Conservation (phyloP, 2,888 invertebrate genomes). For the Lithophane leautieri region DNA sequence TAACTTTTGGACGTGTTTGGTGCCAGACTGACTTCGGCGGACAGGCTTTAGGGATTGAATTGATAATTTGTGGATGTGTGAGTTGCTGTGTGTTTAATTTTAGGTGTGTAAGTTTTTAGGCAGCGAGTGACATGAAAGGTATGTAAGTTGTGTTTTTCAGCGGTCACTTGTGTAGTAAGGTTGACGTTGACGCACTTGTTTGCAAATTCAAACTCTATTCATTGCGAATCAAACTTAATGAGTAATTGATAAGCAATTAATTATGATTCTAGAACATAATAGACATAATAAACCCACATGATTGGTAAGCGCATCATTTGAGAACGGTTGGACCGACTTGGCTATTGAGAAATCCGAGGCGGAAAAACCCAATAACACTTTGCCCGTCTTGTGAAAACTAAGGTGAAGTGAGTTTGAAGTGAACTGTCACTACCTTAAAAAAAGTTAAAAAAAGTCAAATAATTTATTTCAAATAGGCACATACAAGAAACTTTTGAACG, state of each 20-base stretch:
- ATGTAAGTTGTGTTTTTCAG: neutral
- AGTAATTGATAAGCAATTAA: too few species aligned
- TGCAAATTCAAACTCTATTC: neutral
- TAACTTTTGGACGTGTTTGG: conserved; percentile 43
- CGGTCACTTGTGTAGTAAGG: neutral
- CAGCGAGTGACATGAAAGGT: neutral
- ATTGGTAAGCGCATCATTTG: neutral
- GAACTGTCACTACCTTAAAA: too few species aligned
- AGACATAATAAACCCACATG: too few species aligned
- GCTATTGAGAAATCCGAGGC: neutral
- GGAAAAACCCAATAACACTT: neutral
- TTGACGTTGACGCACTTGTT: neutral
- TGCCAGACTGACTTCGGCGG: neutral
- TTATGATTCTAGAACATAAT: too few species aligned
- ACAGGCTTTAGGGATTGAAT: conserved; percentile 9
- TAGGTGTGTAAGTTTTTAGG: neutral
- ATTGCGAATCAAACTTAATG: too few species aligned
- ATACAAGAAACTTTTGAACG: too few species aligned
- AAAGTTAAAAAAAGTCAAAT: too few species aligned
- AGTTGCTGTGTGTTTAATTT: neutral
- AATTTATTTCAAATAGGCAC: too few species aligned
- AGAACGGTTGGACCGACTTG: neutral
- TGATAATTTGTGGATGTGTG: neutral
- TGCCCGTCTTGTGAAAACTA: too few species aligned
- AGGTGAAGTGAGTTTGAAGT: too few species aligned